A percentile compares a stretch with the other conserved stretches of the same genome.
phyloP scores from a whole-genome alignment of 2,113 vertebrate genomes.

The Poeciliopsis prolifica region DNA sequence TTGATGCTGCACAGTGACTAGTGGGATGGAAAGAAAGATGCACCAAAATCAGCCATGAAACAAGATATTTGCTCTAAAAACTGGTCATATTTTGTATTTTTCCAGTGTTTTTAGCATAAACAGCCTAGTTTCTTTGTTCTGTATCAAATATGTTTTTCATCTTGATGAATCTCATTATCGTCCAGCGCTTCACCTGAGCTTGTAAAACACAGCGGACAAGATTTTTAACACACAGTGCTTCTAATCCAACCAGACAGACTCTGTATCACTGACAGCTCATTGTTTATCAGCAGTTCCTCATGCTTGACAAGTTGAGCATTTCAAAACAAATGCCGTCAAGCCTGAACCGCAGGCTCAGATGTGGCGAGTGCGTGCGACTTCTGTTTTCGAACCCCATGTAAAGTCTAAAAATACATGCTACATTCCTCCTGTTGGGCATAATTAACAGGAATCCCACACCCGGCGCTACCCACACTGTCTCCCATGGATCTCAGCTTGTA shows the following conservation, averaged over 20 bases:
- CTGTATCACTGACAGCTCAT: neutral
- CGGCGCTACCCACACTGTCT: conserved; percentile 92
- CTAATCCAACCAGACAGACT: neutral
- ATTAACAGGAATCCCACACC: conserved; percentile 41
- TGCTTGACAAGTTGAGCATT: neutral
- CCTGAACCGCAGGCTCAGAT: neutral
- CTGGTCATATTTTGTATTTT: too few species aligned
- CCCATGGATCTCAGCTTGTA: conserved; percentile 98
- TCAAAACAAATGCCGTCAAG: neutral
- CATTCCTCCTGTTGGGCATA: conserved; percentile 17
- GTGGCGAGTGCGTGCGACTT: neutral
- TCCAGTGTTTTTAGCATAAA: too few species aligned
- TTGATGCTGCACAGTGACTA: too few species aligned
- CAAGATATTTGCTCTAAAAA: too few species aligned
- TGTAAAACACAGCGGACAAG: neutral
- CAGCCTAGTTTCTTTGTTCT: too few species aligned
- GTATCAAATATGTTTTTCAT: too few species aligned
- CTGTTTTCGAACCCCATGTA: conserved; percentile 17
- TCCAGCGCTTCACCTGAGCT: neutral
- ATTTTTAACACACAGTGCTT: neutral
- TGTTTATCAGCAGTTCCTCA: neutral
- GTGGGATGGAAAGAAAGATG: too few species aligned
- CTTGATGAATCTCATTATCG: neutral
- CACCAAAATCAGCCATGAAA: too few species aligned
- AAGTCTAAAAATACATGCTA: conserved; percentile 42